Evolutionary conservation across 2,797 vertebrate genomes (phyloP).

Genomic region (Tenualosa thibaudeaui): DNA sequence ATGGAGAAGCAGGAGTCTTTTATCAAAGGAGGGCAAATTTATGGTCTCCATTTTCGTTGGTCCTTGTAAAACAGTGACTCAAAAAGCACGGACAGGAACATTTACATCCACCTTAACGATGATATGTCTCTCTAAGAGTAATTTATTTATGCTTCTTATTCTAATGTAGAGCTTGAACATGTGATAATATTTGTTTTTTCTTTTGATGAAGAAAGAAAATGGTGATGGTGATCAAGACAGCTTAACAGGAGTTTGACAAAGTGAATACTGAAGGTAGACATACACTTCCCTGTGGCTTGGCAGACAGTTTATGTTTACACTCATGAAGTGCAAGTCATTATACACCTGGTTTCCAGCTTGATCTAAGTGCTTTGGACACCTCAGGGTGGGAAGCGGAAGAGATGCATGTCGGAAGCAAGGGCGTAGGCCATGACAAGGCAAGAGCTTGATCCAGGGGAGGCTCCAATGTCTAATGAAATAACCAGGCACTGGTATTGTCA

Average conservation of each 20-base stretch:
- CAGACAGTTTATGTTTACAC: neutral
- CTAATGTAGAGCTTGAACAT: neutral
- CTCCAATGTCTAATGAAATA: neutral
- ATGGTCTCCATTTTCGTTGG: neutral
- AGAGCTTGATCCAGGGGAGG: neutral
- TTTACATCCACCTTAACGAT: neutral
- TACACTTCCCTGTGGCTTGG: neutral
- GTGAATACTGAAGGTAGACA: neutral
- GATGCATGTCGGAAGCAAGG: neutral
- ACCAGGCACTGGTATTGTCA: neutral
- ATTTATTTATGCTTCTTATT: neutral
- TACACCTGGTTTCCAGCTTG: neutral
- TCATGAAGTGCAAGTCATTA: constrained; percentile 2
- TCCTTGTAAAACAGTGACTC: neutral
- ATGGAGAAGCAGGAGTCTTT: constrained; percentile 36
- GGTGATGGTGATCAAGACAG: neutral
- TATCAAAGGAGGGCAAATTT: constrained; percentile 26
- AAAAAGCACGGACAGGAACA: neutral
- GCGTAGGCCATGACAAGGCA: neutral
- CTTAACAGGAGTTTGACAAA: neutral
- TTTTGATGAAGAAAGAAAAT: neutral
- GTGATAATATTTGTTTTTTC: too few species aligned
- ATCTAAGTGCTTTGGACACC: constrained; percentile 7
- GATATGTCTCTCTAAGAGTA: neutral
- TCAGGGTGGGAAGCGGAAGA: neutral